Percentiles rank a stretch among this genome's conserved stretches.
Conservation (phyloP, 37 sponge, comb jelly and placozoan species). For the Cliona cf. orientalis region DNA sequence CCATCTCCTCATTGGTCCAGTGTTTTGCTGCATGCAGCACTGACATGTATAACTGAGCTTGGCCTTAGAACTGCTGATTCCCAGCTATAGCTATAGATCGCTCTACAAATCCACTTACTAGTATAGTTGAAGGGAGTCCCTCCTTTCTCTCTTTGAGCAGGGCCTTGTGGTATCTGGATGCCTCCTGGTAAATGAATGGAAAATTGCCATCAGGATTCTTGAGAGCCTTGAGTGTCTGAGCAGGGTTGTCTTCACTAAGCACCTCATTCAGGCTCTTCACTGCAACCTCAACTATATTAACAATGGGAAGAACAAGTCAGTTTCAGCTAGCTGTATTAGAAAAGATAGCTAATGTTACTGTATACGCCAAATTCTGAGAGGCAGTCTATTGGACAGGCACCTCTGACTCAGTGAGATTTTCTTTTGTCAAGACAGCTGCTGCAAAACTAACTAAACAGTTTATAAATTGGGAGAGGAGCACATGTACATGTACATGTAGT, state of each 20-base stretch:
- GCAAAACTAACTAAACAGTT: no score
- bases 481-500: no score
- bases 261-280: constrained; percentile 29
- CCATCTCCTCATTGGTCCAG: no score
- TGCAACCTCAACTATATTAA: constrained; percentile 43
- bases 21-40: background rate
- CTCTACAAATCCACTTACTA: constrained; percentile 16
- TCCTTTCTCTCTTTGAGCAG: constrained; percentile 25
- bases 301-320: no score
- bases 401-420: no score
- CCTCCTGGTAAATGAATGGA: constrained; percentile 29
- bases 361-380: no score
- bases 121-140: constrained; percentile 33
- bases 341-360: no score
- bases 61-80: background rate
- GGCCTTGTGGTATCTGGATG: constrained; percentile 24
- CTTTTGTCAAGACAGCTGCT: no score
- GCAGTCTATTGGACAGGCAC: no score
- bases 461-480: no score
- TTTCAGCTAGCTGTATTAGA: no score
- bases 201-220: constrained; percentile 20
- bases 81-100: background rate
- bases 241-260: constrained; percentile 3
- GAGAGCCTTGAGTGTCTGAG: constrained; percentile 7
- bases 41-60: background rate